phyloP scores from a whole-genome alignment of 2,797 vertebrate genomes.

The Synanceia verrucosa region DNA sequence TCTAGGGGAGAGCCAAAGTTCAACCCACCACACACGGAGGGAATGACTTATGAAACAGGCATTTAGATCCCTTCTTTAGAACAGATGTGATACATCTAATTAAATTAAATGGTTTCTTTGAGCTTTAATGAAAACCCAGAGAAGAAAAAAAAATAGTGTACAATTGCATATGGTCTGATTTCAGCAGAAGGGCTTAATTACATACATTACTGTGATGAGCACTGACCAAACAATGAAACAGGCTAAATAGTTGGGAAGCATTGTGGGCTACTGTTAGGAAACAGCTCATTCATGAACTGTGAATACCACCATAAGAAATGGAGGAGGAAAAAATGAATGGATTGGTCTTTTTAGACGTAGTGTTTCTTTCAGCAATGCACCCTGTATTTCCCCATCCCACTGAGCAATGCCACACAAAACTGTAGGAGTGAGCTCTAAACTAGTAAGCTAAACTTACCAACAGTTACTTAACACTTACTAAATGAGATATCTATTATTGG shows the following conservation, averaged over 20 bases:
- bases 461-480: not conserved
- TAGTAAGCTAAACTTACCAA: not conserved
- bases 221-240: not conserved
- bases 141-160: too few species aligned
- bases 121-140: not conserved
- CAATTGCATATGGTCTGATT: not conserved
- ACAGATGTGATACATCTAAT: not conserved
- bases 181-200: not conserved
- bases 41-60: constrained; percentile 9
- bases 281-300: constrained; percentile 28
- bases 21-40: constrained; percentile 52
- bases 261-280: constrained; percentile 15
- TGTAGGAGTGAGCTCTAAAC: constrained; percentile 1
- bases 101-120: not conserved
- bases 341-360: constrained; percentile 22
- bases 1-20: constrained; percentile 52
- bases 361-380: constrained; percentile 54
- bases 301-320: not conserved
- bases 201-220: not conserved
- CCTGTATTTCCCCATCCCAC: constrained; percentile 31
- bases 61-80: not conserved
- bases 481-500: not conserved
- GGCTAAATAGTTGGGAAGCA: constrained; percentile 12
- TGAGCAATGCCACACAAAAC: constrained; percentile 12
- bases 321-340: constrained; percentile 17